Conservation (phyloP, 2,113 vertebrate genomes). For the Rhegmatorhina hoffmannsi region DNA sequence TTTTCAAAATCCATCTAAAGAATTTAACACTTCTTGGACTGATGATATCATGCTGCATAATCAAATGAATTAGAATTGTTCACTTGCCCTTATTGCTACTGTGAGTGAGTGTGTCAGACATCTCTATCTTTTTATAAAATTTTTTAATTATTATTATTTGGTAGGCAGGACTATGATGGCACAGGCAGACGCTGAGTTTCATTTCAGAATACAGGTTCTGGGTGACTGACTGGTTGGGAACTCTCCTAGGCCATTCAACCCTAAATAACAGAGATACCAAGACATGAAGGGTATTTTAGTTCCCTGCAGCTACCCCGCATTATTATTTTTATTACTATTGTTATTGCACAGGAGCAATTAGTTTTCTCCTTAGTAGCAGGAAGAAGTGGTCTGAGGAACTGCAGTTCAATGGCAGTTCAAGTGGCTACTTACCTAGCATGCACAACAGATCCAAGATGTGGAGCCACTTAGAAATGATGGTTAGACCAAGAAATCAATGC, state of each 20-base stretch:
- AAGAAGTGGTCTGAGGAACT: background rate
- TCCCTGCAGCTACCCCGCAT: background rate
- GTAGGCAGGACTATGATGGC: background rate
- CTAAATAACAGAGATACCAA: background rate
- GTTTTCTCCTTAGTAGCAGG: background rate
- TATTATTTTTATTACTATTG: background rate
- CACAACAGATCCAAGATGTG: background rate
- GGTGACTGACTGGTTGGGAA: background rate
- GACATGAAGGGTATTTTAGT: background rate
- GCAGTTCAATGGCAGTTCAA: conserved; percentile 23
- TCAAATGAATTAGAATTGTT: background rate
- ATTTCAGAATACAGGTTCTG: background rate
- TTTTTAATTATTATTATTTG: background rate
- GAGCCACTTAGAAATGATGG: background rate
- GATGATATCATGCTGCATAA: background rate
- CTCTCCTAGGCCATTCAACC: background rate
- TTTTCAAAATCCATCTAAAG: background rate
- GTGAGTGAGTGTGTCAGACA: background rate
- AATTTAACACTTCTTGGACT: background rate
- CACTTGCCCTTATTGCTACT: background rate
- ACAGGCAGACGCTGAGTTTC: background rate
- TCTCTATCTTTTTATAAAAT: background rate
- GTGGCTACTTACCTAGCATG: background rate
- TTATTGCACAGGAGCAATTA: background rate
- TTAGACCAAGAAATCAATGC: background rate